phyloP scores from a whole-genome alignment of 1,140 invertebrate species.

The Drosophila kurseongensis region DNA sequence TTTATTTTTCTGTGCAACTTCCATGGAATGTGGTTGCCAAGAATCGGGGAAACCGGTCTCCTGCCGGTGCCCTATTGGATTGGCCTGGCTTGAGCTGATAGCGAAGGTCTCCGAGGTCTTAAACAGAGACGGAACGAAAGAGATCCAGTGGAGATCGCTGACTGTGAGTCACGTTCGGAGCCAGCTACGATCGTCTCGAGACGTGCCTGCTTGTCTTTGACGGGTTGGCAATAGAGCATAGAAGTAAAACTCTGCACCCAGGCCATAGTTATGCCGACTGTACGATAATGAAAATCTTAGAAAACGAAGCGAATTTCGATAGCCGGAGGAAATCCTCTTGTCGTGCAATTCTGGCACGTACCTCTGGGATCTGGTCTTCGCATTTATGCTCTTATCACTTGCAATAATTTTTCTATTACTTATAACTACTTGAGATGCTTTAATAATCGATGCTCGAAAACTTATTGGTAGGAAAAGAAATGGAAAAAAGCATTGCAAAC shows the following conservation, averaged over 20 bases:
- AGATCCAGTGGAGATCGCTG: conserved; percentile 13
- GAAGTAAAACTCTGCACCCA: conserved; percentile 9
- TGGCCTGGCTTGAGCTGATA: conserved; percentile 29
- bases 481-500: too few species aligned
- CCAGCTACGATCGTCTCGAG: conserved; percentile 15
- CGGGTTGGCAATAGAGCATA: conserved; percentile 24
- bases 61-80: conserved; percentile 40
- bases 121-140: neutral
- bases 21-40: conserved; percentile 35
- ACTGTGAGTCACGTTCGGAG: conserved; percentile 43
- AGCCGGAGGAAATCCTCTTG: conserved; percentile 25
- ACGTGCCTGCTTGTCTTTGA: conserved; percentile 27
- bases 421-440: neutral
- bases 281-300: conserved; percentile 38
- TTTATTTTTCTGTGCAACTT: conserved; percentile 15
- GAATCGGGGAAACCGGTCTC: conserved; percentile 48
- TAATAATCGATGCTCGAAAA: neutral
- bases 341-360: conserved; percentile 26
- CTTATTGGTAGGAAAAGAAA: neutral
- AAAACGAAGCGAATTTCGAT: conserved; percentile 36
- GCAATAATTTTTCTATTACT: conserved; percentile 1
- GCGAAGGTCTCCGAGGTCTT: conserved; percentile 37
- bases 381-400: conserved; percentile 16
- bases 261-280: conserved; percentile 17
- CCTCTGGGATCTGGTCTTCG: neutral